Base-by-base conservation (phyloP, 2,888 invertebrate genomes). In the Agrochola macilenta region DNA sequence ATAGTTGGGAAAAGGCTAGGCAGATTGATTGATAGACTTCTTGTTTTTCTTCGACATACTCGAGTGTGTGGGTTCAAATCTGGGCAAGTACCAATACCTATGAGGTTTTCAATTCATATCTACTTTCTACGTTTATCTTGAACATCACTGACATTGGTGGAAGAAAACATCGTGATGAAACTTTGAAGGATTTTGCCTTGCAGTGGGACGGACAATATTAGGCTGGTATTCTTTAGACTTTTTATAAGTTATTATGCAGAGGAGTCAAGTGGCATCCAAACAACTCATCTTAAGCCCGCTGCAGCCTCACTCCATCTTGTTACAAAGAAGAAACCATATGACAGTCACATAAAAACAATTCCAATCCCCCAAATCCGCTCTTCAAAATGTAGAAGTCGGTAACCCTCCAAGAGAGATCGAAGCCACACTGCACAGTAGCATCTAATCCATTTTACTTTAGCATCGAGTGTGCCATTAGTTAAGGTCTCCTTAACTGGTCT, bases 401-500 rank as follows among this genome's bases (percentile, higher is more conserved):
- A 74, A 82, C 78, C 60, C 75, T 71, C 43, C 75, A 82, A 79
- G 84, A 85, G 70, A 84, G 68, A 79, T 82, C 85, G 84, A 74
- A 82, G 79, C 74, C 69, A n/a, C 78, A 66, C 84, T 78, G 71
- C 81, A 80, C 75, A 80, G 83, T 63, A 60, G 70, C 78, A 77
- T 78, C 78, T 81, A 83, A 87, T 86, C 83, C 76, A 88, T 88
- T 87, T 88, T 87, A 88, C 84, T 87, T 86, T 86, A 87, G 77
- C 89, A 88, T 87, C 86, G 86, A 86, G 88, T 84, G 82, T 85
- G 82, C 90, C 89, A 92, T 92, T 92, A 91, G 89, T 91, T 91
- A 87, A 86, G 89, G 87, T 88, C 88, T 90, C 86, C 87, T 90
- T 90, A 92, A 91, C 91, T 90, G 89, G 92, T 92, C 93, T 90